Evolutionary conservation across 2,888 invertebrate genomes (phyloP), one percentile per base, ranked within the genome.

Genomic region (Abrostola triplasia): DNA sequence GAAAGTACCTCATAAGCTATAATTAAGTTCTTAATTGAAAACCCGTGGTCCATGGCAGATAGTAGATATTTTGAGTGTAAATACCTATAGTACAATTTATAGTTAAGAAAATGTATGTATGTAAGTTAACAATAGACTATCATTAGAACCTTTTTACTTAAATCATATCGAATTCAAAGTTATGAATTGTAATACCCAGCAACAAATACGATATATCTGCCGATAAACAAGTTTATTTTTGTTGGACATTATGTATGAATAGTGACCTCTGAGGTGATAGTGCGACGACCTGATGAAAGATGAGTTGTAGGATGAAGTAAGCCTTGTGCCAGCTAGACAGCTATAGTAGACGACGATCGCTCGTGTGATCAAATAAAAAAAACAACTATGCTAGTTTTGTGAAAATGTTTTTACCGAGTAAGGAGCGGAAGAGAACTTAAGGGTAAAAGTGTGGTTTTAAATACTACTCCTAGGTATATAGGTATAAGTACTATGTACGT

Each of bases 181-280:
- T 42, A 54, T 63, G 57, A 36, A 56, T 63, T 36, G 24, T 48
- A 41, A n/a, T 41, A 38, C 42, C 47, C 41, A 51, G 53, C 11
- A 62, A 54, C 67, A 51, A 36, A 51, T 37, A 48, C 49, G 35
- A 62, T 51, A 35, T 48, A 47, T 56, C 36, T 35, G 40, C 10
- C 37, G 13, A 40, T 36, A 61, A 64, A 75, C 67, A 36, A 72
- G 62, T 67, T 75, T 67, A 36, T 50, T 69, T 59, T 54, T 52
- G 38, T 8, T 49, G 11, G 44, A 59, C 51, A 42, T 67, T 57
- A 49, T 55, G 42, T 66, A 44, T 61, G 40, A 52, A 54, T 54
- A 36, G 42, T 71, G 77, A 74, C 67, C 77, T 70, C 67, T 36
- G 53, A 58, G 64, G 67, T 70, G 55, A 77, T 53, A 68, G 77